Evolutionary conservation across 1,140 invertebrate species (phyloP), one percentile per base, ranked within the genome.

Genomic region (Pantala flavescens): DNA sequence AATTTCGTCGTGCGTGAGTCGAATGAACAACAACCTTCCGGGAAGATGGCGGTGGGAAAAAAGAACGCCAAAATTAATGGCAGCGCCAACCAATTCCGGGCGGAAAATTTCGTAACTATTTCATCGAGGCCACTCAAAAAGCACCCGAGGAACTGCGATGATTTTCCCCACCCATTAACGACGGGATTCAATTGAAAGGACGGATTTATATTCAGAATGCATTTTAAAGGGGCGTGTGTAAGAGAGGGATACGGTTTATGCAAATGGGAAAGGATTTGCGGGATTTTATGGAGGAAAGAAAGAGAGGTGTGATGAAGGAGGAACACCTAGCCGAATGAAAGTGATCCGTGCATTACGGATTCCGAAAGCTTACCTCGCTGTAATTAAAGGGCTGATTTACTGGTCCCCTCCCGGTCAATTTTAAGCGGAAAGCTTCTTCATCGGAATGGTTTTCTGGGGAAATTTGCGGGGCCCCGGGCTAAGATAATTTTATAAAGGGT

Each of bases 121-220:
- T 12, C 49, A 12, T 16, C 49, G n/a, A 21, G 49, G 49, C 49
- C 16, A 7, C n/a, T 21, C 49, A 36, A 3, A 21, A 16, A 3
- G 5, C 49, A 3, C 49, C 49, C 5, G 49, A 21, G n/a, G n/a
- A 63, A 21, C 49, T 63, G 12, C 49, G 49, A 63, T 63, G n/a
- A 63, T 63, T 63, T 63, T 63, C 49, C 49, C 14, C 49, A 19
- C n/a, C 49, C 49, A 19, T 63, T 16, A 63, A 63, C n/a, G 49
- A 12, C 14, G 1, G 49, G 49, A 63, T 63, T 63, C 49, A 63
- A 63, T 63, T 63, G 49, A 21, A 63, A 63, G 49, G 49, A 5
- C n/a, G 49, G 49, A 63, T 63, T 63, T 63, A 63, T 63, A 63
- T 63, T 63, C 49, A 63, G 49, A 63, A 63, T 63, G 49, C 49